These are phyloP conservation scores for Pelecanoides urinatrix DNA, from an alignment of 2,113 vertebrate species.

Conservation along the genomic window DNA sequence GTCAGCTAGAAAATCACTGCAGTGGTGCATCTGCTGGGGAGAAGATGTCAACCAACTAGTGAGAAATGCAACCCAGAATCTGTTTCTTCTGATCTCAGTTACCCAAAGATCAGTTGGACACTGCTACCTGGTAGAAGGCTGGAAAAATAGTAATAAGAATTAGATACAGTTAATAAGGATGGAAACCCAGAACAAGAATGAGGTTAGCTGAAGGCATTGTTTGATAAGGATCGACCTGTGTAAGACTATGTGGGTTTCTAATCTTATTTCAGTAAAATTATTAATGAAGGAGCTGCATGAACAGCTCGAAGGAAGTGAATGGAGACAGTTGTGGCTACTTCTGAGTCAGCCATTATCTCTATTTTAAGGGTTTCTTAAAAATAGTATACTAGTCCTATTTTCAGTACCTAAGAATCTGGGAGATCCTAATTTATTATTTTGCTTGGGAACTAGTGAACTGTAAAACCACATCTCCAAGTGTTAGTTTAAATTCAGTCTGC, in stretches of 20 bases:
- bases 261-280: background rate
- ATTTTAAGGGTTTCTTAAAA: background rate
- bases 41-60: accelerated
- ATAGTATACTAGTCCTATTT: background rate
- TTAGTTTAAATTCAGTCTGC: background rate
- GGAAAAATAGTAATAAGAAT: background rate
- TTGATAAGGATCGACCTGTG: background rate
- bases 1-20: background rate
- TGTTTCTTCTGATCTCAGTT: background rate
- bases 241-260: background rate
- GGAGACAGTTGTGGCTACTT: background rate
- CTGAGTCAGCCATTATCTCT: background rate
- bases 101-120: background rate
- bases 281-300: background rate
- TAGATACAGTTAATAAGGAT: background rate
- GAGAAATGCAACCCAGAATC: background rate
- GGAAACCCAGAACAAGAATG: background rate
- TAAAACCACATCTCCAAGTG: background rate
- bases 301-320: background rate
- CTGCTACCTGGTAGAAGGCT: background rate
- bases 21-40: background rate
- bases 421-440: background rate
- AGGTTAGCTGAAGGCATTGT: background rate
- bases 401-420: background rate
- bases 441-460: background rate